A percentile compares a stretch with the other conserved stretches of the same genome.
phyloP scores from a whole-genome alignment of 2,888 invertebrate species.

The Andrena haemorrhoa region DNA sequence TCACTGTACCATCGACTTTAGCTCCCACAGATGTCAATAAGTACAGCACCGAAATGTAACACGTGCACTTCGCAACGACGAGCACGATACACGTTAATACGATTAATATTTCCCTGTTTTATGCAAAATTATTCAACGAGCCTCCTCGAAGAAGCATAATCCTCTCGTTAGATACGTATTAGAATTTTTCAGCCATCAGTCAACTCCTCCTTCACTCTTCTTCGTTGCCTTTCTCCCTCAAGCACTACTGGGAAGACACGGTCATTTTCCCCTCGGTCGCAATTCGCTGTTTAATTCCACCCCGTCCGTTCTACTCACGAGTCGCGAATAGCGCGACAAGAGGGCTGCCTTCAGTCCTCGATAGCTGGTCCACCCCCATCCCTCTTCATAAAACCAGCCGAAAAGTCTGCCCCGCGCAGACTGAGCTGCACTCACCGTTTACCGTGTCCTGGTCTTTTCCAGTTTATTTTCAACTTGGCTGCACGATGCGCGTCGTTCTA shows the following conservation, averaged over 20 bases:
- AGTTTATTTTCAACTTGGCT: conserved; percentile 54
- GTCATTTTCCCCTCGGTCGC: background rate
- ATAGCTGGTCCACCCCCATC: conserved; percentile 44
- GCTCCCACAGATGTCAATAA: background rate
- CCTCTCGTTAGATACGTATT: conserved; percentile 11
- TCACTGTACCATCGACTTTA: background rate
- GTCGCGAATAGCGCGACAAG: conserved; percentile 22
- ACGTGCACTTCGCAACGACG: background rate
- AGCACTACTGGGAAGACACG: background rate
- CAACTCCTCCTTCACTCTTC: background rate
- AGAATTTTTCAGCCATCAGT: conserved; percentile 15
- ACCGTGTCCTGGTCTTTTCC: conserved; percentile 40
- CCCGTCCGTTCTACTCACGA: background rate
- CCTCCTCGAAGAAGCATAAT: background rate
- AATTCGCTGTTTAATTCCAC: conserved; percentile 13
- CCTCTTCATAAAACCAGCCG: conserved; percentile 44
- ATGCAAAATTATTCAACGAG: conserved; percentile 17
- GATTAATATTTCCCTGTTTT: background rate
- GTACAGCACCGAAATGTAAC: background rate
- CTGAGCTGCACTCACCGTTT: conserved; percentile 35
- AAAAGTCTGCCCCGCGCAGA: conserved; percentile 38
- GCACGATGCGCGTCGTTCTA: conserved; percentile 23
- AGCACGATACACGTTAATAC: conserved; percentile 11
- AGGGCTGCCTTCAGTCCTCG: conserved; percentile 16
- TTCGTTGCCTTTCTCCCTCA: background rate